Percentiles rank a stretch among this genome's conserved stretches.
phyloP scores from a whole-genome alignment of 2,113 vertebrate genomes.

The Elgaria multicarinata region DNA sequence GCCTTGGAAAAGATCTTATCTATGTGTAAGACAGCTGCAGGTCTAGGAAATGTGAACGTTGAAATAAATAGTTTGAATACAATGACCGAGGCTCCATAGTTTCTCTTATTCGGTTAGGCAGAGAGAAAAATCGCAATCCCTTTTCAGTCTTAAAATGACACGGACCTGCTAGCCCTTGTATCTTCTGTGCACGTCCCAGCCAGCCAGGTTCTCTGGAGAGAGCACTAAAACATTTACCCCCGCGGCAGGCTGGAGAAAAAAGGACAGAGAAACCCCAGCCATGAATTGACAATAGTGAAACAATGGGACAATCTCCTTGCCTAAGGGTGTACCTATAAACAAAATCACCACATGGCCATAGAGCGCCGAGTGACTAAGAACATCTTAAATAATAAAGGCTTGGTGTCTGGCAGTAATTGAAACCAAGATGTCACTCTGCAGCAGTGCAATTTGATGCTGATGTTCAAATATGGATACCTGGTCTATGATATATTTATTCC shows the following conservation, averaged over 20 bases:
- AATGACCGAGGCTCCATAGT: conserved; percentile 16
- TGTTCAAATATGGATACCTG: conserved; percentile 4
- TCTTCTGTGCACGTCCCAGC: not conserved
- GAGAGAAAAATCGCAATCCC: conserved; percentile 4
- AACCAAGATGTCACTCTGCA: not conserved
- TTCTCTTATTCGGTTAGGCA: conserved; percentile 2
- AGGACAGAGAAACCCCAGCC: conserved; percentile 23
- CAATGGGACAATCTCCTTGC: conserved; percentile 9
- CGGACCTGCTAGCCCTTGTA: conserved; percentile 22
- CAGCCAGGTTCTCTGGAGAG: conserved; percentile 36
- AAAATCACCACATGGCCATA: conserved; percentile 17
- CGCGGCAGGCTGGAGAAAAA: not conserved
- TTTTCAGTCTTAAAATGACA: conserved; percentile 8
- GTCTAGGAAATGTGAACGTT: conserved; percentile 28
- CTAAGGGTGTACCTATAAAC: not conserved
- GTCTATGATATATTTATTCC: not conserved
- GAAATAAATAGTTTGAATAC: conserved; percentile 28
- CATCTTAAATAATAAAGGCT: conserved; percentile 31
- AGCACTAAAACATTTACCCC: conserved; percentile 8
- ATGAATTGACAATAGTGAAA: conserved; percentile 34
- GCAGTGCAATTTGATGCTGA: conserved; percentile 17
- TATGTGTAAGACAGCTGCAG: not conserved
- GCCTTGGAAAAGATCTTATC: not conserved
- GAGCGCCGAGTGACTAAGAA: not conserved
- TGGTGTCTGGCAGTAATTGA: not conserved